These are phyloP conservation scores for Plodia interpunctella DNA, from an alignment of 1,140 invertebrate genomes.

Conservation along the genomic window DNA sequence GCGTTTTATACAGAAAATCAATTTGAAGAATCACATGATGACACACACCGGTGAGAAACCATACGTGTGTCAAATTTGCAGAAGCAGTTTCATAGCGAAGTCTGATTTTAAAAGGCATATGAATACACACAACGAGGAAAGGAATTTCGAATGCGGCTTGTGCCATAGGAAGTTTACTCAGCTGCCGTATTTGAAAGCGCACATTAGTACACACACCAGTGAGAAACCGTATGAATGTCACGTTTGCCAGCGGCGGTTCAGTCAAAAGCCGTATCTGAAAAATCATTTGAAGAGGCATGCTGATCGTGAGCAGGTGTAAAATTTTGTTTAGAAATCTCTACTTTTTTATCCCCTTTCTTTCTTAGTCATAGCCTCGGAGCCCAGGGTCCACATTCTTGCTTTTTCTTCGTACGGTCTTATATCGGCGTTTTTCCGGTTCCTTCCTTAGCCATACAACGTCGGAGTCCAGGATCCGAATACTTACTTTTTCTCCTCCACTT, in stretches of 20 bases:
- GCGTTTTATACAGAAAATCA: background rate
- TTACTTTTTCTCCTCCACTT: too few relatives aligned
- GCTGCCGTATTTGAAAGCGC: background rate
- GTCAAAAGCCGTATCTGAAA: conserved; percentile 5
- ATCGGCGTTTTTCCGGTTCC: too few relatives aligned
- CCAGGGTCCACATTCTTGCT: too few relatives aligned
- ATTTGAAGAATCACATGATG: background rate
- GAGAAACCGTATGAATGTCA: conserved; percentile 79
- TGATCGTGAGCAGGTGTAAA: background rate
- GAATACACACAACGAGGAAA: conserved; percentile 3
- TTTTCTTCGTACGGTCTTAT: too few relatives aligned
- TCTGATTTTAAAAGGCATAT: background rate
- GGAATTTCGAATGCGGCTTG: background rate
- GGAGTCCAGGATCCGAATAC: too few relatives aligned
- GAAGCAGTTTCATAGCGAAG: background rate
- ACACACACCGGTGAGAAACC: conserved; percentile 10
- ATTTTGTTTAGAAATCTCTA: too few relatives aligned
- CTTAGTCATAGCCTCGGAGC: too few relatives aligned
- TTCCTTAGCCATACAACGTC: too few relatives aligned
- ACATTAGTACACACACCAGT: background rate
- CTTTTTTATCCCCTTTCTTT: too few relatives aligned
- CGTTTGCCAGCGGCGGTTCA: conserved; percentile 30
- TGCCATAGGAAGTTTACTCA: background rate
- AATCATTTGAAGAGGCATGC: conserved; percentile 15
- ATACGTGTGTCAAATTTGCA: conserved; percentile 1